Base-by-base conservation (phyloP, 2,113 vertebrate species). In the Dipodomys merriami region DNA sequence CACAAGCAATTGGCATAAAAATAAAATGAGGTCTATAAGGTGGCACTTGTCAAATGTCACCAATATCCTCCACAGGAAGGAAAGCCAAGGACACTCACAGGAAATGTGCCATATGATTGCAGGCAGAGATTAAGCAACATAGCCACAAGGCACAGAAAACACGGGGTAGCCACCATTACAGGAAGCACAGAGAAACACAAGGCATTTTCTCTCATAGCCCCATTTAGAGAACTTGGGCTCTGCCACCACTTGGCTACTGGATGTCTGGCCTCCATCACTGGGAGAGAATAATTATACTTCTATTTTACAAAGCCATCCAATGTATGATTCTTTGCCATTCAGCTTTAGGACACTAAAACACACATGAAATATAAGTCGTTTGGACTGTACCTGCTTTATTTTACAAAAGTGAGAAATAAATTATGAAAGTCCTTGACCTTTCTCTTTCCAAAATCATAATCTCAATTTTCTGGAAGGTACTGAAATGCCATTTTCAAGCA, bases 381-480 rank as follows among this genome's bases (percentile, higher is more conserved):
- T 65, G 83, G 18, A 53, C 27, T 65, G 1, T 86, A 67, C 88
- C 46, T 86, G 11, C 83, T 85, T 84, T 33, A 64, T 89, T 39
- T 57, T 25, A 39, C 15, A 39, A 62, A 83, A 27, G 12, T 5
- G 22, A 72, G 68, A 29, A 57, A 12, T 46, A 77, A 78, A 91
- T 73, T 79, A 74, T 69, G 65, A 67, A 83, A 74, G 57, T 12
- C 57, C n/a, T 86, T 96, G 78, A 79, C 69, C 46, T 96, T 90
- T 96, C 62, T 65, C 73, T 86, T 94, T 82, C 57, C 20, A 84
- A 81, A 93, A 77, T 12, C 29, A 79, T 83, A 39, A 86, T 83
- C 72, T 60, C 39, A 60, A 94, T 91, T 94, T 90, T 91, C 49
- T 27, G 23, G 81, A 35, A 89, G 30, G 23, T 68, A 49, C 13